Evolutionary conservation across 2,888 invertebrate species (phyloP).

Genomic region (Apomyelois bistriatella): DNA sequence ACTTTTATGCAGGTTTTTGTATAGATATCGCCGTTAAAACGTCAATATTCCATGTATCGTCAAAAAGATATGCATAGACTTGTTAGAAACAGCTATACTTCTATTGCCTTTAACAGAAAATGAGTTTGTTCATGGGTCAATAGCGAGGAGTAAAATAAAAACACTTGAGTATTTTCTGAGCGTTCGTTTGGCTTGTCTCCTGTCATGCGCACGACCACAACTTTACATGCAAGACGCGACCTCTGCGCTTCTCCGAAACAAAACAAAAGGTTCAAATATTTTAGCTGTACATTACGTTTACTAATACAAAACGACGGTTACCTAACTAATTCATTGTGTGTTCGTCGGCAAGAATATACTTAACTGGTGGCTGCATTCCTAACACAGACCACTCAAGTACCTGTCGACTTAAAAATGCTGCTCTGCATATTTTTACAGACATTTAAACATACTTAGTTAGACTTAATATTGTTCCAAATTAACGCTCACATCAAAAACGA

Average conservation of each 20-base stretch:
- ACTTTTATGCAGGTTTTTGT: too few relatives aligned
- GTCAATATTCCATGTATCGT: too few relatives aligned
- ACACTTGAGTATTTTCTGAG: slow-evolving; percentile 20
- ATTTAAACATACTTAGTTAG: too few relatives aligned
- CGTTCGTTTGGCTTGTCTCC: slow-evolving; percentile 19
- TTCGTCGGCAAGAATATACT: neutral
- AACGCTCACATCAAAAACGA: too few relatives aligned
- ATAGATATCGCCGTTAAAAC: too few relatives aligned
- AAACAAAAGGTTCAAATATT: slow-evolving; percentile 42
- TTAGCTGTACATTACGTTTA: slow-evolving; percentile 12
- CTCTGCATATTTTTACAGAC: too few relatives aligned
- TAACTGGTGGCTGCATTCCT: neutral
- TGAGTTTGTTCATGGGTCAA: neutral
- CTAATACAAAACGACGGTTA: neutral
- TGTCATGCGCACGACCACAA: slow-evolving; percentile 28
- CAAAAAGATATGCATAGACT: too few relatives aligned
- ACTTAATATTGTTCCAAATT: too few relatives aligned
- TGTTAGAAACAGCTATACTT: too few relatives aligned
- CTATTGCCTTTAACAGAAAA: too few relatives aligned
- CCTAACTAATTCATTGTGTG: neutral
- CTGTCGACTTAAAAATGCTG: too few relatives aligned
- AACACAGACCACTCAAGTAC: too few relatives aligned
- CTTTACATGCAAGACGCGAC: slow-evolving; percentile 54
- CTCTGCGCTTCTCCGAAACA: slow-evolving; percentile 53
- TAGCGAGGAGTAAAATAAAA: slow-evolving; percentile 15